Conservation (phyloP, 2,888 invertebrate species). For the Ferdinandea cuprea region DNA sequence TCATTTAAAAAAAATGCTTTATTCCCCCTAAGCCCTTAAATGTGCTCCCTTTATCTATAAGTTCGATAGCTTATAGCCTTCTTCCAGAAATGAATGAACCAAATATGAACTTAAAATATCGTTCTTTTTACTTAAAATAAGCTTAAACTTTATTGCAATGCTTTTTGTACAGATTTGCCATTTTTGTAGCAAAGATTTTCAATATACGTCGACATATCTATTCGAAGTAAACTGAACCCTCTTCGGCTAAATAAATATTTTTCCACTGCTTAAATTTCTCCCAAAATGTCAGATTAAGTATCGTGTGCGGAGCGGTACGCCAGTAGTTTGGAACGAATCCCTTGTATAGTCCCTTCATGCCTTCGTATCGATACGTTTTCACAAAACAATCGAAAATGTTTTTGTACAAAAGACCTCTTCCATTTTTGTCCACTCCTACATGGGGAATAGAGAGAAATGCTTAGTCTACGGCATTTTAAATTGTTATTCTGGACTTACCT, state of each 20-base stretch:
- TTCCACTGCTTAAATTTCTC: slow-evolving; percentile 83
- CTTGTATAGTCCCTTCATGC: slow-evolving; percentile 90
- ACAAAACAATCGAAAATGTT: slow-evolving; percentile 89
- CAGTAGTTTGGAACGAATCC: slow-evolving; percentile 90
- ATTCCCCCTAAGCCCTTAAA: no score
- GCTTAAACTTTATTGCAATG: slow-evolving; percentile 60
- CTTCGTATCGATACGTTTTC: slow-evolving; percentile 91
- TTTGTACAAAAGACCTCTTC: slow-evolving; percentile 87
- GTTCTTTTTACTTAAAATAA: slow-evolving; percentile 24
- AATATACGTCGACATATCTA: slow-evolving; percentile 3
- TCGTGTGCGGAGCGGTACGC: slow-evolving; percentile 91
- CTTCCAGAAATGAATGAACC: no score
- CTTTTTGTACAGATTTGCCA: slow-evolving; percentile 63
- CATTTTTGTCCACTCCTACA: slow-evolving; percentile 86
- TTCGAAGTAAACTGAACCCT: slow-evolving; percentile 74
- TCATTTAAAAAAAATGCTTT: no score
- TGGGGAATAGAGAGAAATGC: slow-evolving; percentile 31
- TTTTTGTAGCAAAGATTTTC: neutral
- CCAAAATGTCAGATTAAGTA: slow-evolving; percentile 91
- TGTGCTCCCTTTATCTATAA: no score
- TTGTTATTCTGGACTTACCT: slow-evolving; percentile 84
- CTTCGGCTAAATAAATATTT: slow-evolving; percentile 74
- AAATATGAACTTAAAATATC: no score
- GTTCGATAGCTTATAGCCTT: no score
- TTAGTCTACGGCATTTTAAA: neutral